Evolutionary conservation across 53 echinoderm and acorn worm genomes (phyloP).

Genomic region (Henricia sp.): DNA sequence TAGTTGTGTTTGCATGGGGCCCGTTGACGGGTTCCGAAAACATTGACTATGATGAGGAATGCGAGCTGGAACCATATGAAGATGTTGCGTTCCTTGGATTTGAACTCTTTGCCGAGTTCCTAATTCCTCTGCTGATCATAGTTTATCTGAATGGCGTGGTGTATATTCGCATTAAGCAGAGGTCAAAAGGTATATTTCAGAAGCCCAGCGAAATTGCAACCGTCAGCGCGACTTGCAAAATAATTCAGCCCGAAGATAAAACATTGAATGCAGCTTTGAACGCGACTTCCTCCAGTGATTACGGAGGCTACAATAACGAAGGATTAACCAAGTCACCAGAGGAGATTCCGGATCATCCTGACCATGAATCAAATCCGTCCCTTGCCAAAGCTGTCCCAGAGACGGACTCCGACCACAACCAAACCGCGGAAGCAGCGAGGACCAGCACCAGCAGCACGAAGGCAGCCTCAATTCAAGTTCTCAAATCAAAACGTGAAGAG

Average conservation of each 20-base stretch:
- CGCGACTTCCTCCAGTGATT: neutral
- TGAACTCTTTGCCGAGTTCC: constrained; percentile 66
- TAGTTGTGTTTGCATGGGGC: constrained; percentile 70
- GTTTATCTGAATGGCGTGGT: constrained; percentile 65
- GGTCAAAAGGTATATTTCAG: constrained; percentile 69
- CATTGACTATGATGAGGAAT: constrained; percentile 66
- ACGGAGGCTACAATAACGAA: neutral
- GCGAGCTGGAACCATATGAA: constrained; percentile 73
- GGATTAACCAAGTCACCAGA: neutral
- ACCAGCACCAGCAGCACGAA: neutral
- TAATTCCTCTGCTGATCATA: constrained; percentile 69
- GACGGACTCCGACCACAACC: neutral
- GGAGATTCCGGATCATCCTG: neutral
- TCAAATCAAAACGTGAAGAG: neutral
- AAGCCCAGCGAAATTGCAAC: neutral
- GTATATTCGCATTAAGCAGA: constrained; percentile 76
- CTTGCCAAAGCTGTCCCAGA: neutral
- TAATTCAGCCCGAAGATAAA: neutral
- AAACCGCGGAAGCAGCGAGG: neutral
- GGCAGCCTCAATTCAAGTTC: neutral
- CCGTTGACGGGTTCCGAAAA: constrained; percentile 16
- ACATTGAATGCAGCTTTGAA: neutral
- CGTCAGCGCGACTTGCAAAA: neutral
- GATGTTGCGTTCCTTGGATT: constrained; percentile 49
- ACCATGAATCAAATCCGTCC: neutral